Base-by-base conservation (phyloP, 2,888 invertebrate species). In the Philaethria dido region DNA sequence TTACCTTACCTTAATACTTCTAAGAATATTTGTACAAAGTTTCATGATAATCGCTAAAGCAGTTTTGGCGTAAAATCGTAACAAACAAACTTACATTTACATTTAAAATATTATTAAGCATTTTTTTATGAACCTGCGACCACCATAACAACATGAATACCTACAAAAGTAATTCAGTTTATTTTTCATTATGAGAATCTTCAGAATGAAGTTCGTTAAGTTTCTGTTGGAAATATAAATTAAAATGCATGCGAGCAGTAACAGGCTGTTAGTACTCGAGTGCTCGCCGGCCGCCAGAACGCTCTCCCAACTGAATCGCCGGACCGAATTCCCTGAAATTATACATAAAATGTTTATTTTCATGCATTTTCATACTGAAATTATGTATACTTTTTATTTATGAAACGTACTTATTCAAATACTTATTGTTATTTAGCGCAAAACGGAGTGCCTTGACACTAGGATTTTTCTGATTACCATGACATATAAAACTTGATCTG, bases 191-290 rank as follows among this genome's bases (percentile, higher is more conserved):
- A 47, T 47, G 33, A 60, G 57, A 33, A 33, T 16, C 14, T 45
- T 16, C 44, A 29, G 33, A 33, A 33, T 45, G 18, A 55, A 20
- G 63, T 59, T 67, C 25, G 62, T 62, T 60, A 60, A 47, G 62
- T 50, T 57, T 44, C 44, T 45, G 45, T 60, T 18, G 60, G 60
- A 60, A 60, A 47, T 47, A 60, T 6, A 47, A 60, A 60, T 60
- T 60, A 60, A 59, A 60, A 47, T 33, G 9, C 8, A 47, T 33
- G 9, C 8, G 29, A 47, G 33, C 13, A 33, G 60, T 55, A 66
- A 67, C 59, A 62, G 65, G 42, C 60, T 66, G 69, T 55, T 62
- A 59, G 62, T 59, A 39, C 54, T 57, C 47, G 62, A 66, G 66
- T 47, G 63, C 62, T 39, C 47, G 20, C 52, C 47, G 20, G 62